Evolutionary conservation across 2,113 vertebrate species (phyloP).

Genomic region (Albula glossodonta): DNA sequence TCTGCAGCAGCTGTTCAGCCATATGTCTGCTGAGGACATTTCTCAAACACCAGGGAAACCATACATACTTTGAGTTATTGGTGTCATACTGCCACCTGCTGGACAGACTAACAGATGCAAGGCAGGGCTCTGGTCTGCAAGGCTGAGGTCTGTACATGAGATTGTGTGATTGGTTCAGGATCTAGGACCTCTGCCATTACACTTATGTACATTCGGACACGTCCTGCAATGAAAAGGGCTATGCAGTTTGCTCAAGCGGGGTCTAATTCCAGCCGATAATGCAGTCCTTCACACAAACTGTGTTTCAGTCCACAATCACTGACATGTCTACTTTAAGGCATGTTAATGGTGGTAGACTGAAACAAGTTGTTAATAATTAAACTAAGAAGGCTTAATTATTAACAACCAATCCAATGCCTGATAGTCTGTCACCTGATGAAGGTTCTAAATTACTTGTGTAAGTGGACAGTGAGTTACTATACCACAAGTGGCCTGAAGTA

Average conservation of each 20-base stretch:
- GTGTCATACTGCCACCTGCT: constrained; percentile 45
- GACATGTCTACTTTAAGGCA: no score
- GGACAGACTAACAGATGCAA: constrained; percentile 17
- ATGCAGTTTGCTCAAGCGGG: background rate
- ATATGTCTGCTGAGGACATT: background rate
- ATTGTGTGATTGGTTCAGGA: background rate
- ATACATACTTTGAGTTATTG: background rate
- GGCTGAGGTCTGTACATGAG: background rate
- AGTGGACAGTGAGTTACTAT: background rate
- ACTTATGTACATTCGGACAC: background rate
- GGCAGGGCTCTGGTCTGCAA: background rate
- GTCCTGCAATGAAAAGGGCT: background rate
- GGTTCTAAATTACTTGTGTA: background rate
- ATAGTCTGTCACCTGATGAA: background rate
- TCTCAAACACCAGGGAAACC: background rate
- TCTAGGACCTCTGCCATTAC: background rate
- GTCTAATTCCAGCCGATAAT: background rate
- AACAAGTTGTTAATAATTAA: no score
- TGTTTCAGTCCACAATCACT: background rate
- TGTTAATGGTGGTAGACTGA: no score
- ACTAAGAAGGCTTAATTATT: background rate
- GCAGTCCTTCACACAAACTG: background rate
- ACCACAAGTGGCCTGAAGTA: background rate
- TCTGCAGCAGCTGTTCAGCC: background rate
- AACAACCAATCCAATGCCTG: background rate